Percentiles rank a stretch among this genome's conserved stretches.
Conservation (phyloP, 2,113 vertebrate genomes). For the Oreochromis tanganicae region DNA sequence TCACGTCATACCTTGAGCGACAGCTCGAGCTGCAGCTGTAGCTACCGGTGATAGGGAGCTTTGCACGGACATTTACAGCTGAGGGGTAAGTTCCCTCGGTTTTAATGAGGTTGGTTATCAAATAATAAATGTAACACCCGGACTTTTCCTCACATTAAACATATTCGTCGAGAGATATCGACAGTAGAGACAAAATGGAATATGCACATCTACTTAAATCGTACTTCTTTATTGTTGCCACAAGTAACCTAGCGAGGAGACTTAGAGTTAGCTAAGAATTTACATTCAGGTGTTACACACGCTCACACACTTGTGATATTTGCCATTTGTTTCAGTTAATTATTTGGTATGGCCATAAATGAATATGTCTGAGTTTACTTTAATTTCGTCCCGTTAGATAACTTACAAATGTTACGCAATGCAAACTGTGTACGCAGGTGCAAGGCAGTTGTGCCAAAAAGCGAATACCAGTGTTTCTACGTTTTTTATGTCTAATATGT, state of each 20-base stretch:
- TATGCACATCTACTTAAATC: not conserved
- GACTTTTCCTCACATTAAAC: not conserved
- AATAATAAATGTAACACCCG: not conserved
- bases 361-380: not conserved
- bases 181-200: not conserved
- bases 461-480: not conserved
- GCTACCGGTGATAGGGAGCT: not conserved
- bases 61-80: not conserved
- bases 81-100: slow-evolving; percentile 23
- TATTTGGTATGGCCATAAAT: not conserved
- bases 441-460: not conserved
- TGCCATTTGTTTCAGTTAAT: not conserved
- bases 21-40: not conserved
- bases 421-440: not conserved
- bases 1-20: not conserved
- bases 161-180: not conserved
- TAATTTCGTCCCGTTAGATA: not conserved
- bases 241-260: not conserved
- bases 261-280: not conserved
- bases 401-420: not conserved
- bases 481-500: not conserved
- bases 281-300: not conserved
- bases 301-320: not conserved
- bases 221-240: not conserved
- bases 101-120: not conserved